phyloP scores from a whole-genome alignment of 2,888 invertebrate species.

The Acrobasis repandana region DNA sequence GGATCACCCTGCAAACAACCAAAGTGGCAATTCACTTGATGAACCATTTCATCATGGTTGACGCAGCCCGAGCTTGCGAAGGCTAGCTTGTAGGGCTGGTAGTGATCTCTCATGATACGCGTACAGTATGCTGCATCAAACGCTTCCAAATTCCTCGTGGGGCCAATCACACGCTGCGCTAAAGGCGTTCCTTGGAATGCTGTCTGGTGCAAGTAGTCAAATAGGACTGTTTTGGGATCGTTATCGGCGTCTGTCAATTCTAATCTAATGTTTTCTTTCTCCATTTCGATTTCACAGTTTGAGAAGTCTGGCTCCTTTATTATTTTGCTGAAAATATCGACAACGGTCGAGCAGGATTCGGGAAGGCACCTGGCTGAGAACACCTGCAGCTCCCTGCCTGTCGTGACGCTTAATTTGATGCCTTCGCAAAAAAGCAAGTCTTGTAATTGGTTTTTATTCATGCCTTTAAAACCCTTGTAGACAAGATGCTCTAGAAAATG shows the following conservation, averaged over 20 bases:
- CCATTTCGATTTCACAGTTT: conserved; percentile 52
- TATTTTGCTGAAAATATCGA: conserved; percentile 97
- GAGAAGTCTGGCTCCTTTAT: conserved; percentile 89
- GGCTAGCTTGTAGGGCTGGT: conserved; percentile 94
- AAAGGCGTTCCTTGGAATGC: conserved; percentile 76
- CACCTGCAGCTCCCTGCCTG: conserved; percentile 97
- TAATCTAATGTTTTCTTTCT: conserved; percentile 55
- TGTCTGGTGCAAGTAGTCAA: conserved; percentile 68
- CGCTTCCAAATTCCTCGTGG: conserved; percentile 84
- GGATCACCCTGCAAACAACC: conserved; percentile 81
- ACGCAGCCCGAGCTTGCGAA: conserved; percentile 97
- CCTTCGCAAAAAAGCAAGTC: conserved; percentile 97
- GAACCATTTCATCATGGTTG: conserved; percentile 90
- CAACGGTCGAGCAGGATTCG: conserved; percentile 91
- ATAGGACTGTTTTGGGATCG: conserved; percentile 47
- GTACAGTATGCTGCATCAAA: conserved; percentile 67
- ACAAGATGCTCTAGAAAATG: conserved; percentile 72
- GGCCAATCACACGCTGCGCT: conserved; percentile 79
- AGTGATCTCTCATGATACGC: conserved; percentile 76
- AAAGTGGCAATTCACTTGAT: conserved; percentile 86
- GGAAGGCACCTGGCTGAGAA: conserved; percentile 97
- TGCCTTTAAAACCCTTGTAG: conserved; percentile 85
- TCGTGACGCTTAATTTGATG: conserved; percentile 97
- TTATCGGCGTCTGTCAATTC: conserved; percentile 65
- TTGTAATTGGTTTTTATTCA: conserved; percentile 92